Evolutionary conservation across 2,797 vertebrate species (phyloP).

Genomic region (Babyrousa celebensis): DNA sequence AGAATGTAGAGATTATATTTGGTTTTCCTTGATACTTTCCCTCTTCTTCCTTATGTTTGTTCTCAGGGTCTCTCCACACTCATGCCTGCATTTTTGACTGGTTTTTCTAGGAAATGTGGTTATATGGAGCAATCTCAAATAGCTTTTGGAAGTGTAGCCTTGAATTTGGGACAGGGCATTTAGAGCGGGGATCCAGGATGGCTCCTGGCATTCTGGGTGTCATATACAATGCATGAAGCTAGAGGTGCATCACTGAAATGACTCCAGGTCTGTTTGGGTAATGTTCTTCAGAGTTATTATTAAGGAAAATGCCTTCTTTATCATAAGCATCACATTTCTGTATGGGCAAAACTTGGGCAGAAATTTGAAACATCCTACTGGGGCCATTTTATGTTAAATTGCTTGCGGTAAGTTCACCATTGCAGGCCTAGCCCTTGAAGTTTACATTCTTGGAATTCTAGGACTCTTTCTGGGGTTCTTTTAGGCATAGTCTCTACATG

Average conservation of each 20-base stretch:
- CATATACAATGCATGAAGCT: background rate
- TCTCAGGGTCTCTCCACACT: background rate
- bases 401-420: slow-evolving; percentile 37
- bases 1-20: slow-evolving; percentile 46
- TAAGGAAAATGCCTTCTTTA: slow-evolving; percentile 41
- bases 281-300: slow-evolving; percentile 59
- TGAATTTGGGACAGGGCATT: background rate
- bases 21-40: background rate
- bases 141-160: background rate
- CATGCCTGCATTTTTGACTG: background rate
- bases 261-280: background rate
- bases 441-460: slow-evolving; percentile 82
- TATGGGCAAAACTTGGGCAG: slow-evolving; percentile 70
- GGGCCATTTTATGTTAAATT: slow-evolving; percentile 70
- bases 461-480: slow-evolving; percentile 71
- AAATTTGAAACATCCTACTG: slow-evolving; percentile 73
- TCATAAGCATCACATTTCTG: slow-evolving; percentile 57
- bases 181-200: background rate
- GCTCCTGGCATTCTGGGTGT: background rate
- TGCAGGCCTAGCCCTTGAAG: slow-evolving; percentile 52
- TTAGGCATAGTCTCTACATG: slow-evolving; percentile 47
- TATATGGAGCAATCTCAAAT: background rate
- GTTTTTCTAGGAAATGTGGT: slow-evolving; percentile 37
- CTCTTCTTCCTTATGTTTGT: background rate
- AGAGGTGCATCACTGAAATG: background rate